Evolutionary conservation across 2,888 invertebrate species (phyloP).

Genomic region (Zele albiditarsus): DNA sequence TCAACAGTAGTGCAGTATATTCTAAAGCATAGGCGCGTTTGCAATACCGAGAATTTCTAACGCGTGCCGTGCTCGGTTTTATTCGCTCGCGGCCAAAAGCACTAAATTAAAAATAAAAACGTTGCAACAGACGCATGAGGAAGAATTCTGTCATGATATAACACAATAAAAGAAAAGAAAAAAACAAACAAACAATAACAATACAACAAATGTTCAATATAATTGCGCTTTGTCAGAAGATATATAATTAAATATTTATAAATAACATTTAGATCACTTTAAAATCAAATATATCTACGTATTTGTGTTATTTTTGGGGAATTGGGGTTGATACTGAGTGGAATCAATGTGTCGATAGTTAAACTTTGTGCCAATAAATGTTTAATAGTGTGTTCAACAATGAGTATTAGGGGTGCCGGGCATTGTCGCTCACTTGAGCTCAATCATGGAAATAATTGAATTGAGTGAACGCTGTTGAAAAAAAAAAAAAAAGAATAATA

Average conservation of each 20-base stretch:
- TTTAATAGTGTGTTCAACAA: too few relatives aligned
- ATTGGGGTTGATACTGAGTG: too few relatives aligned
- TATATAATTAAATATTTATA: neutral
- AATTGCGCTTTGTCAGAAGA: neutral
- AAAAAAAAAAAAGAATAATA: too few relatives aligned
- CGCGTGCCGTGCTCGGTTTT: conserved; percentile 44
- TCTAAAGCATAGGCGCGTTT: conserved; percentile 38
- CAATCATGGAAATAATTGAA: too few relatives aligned
- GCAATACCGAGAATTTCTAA: conserved; percentile 68
- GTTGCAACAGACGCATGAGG: neutral
- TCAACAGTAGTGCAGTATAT: conserved; percentile 27
- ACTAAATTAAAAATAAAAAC: conserved; percentile 35
- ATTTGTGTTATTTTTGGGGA: too few relatives aligned
- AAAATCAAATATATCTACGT: too few relatives aligned
- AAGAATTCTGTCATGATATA: neutral
- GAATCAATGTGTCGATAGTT: too few relatives aligned
- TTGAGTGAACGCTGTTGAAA: too few relatives aligned
- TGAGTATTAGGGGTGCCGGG: too few relatives aligned
- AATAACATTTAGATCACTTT: too few relatives aligned
- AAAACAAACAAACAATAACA: conserved; percentile 21
- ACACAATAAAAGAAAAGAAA: conserved; percentile 6
- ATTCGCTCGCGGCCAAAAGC: conserved; percentile 38
- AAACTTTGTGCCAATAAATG: too few relatives aligned
- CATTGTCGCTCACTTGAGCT: too few relatives aligned
- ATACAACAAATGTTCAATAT: conserved; percentile 31